Base-by-base conservation (phyloP, 2,113 vertebrate species). In the Azemiops feae region DNA sequence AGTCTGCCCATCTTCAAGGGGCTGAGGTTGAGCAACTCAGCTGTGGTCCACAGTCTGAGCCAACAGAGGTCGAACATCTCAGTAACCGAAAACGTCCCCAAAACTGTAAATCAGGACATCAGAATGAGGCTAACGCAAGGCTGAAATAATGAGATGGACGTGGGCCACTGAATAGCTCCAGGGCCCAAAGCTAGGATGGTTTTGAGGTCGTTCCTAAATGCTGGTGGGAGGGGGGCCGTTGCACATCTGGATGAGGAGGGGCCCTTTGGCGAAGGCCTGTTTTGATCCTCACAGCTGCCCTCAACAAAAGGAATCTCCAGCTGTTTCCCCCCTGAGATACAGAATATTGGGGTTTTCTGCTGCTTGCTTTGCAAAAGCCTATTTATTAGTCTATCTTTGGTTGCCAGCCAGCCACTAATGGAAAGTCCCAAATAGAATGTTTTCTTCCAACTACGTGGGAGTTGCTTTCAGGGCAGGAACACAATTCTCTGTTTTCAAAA, bases 91-190 rank as follows among this genome's bases (percentile, higher is more conserved):
- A 74, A 18, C 64, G 18, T 34, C 64, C 64, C 64, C n/a, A n/a
- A 34, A 34, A 30, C 64, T 34, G 5, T 74, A 20, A 74, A 20
- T 74, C n/a, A 74, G 30, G 34, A 39, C 2, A 3, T 2, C n/a
- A 69, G 12, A 5, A n/a, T 2, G n/a, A 7, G 16, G 64, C 30
- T 74, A 6, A 18, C 5, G 6, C n/a, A 3, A 74, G n/a, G 69
- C 69, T 3, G 3, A 39, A 74, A 39, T 39, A 74, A 74, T 39
- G 20, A 39, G 69, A 39, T 20, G 69, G n/a, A 74, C 0, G 0
- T 0, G 14, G 34, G n/a, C 14, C 64, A 16, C 5, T 18, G 14
- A 34, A 74, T 5, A 6, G 2, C 0, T 18, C 14, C n/a, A 34
- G 14, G 14, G 5, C n/a, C 69, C 69, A 34, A 74, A 39, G 69